Percentiles rank a stretch among this genome's conserved stretches.
phyloP scores from a whole-genome alignment of 1,140 invertebrate species.

The Doryteuthis pealeii region DNA sequence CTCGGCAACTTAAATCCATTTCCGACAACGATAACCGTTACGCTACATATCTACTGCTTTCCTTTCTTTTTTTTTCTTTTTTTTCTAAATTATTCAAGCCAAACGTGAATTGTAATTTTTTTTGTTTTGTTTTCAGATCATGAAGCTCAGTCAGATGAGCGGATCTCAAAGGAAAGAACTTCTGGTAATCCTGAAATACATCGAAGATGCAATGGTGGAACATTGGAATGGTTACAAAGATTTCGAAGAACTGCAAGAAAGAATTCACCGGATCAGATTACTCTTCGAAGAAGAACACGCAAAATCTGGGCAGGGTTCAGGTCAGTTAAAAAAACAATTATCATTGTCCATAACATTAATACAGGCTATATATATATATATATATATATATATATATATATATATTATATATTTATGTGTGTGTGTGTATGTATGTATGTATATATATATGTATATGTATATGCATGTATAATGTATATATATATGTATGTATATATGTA shows the following conservation, averaged over 20 bases:
- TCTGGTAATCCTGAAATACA: conserved; percentile 35
- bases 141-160: too few species aligned
- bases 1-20: too few species aligned
- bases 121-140: not conserved
- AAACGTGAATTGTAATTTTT: too few species aligned
- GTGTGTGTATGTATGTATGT: not conserved
- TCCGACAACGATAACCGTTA: too few species aligned
- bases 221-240: conserved; percentile 51
- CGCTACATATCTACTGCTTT: too few species aligned
- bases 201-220: conserved; percentile 41
- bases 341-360: too few species aligned
- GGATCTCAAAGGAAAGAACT: conserved; percentile 26
- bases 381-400: conserved; percentile 3
- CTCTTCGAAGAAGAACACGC: conserved; percentile 37
- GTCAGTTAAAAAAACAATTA: not conserved
- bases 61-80: too few species aligned
- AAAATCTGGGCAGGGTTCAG: not conserved
- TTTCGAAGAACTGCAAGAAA: conserved; percentile 49
- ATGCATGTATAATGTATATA: not conserved
- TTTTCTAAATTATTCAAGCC: too few species aligned
- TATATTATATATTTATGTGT: not conserved
- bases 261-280: conserved; percentile 46
- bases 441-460: not conserved
- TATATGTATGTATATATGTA: not conserved
- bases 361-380: too few species aligned